Conservation (phyloP, 1,140 invertebrate species). For the Drosophila sp. region DNA sequence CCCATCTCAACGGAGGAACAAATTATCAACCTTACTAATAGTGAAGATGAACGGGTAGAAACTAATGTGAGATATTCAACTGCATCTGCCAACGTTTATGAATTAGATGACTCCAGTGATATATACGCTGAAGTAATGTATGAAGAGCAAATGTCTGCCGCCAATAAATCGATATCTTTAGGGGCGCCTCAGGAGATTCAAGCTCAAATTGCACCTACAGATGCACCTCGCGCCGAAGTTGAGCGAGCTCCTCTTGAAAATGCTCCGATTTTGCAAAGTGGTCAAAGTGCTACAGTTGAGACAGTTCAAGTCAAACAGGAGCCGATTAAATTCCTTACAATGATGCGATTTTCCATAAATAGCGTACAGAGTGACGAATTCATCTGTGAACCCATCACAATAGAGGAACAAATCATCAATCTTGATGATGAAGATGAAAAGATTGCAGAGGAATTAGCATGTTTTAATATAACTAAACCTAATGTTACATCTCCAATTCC, state of each 20-base stretch:
- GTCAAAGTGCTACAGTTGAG: too few species aligned
- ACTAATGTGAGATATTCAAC: too few species aligned
- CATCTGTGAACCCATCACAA: slow-evolving; percentile 17
- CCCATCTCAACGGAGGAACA: too few species aligned
- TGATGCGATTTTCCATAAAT: slow-evolving; percentile 19
- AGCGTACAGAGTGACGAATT: slow-evolving; percentile 1
- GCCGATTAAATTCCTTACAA: slow-evolving; percentile 23
- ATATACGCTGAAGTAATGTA: not conserved
- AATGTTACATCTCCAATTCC: not conserved
- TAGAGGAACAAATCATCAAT: slow-evolving; percentile 33
- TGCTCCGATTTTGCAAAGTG: slow-evolving; percentile 25
- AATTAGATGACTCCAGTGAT: not conserved
- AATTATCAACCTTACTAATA: too few species aligned
- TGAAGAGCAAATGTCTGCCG: not conserved
- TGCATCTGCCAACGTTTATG: not conserved
- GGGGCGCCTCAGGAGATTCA: not conserved
- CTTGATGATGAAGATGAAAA: slow-evolving; percentile 21
- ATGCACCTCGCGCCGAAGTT: too few species aligned
- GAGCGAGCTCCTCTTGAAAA: not conserved
- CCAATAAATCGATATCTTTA: not conserved
- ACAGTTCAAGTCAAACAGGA: slow-evolving; percentile 16
- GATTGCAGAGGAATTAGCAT: not conserved
- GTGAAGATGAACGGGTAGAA: too few species aligned
- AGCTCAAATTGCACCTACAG: too few species aligned
- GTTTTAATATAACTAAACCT: not conserved